Percentiles rank a stretch among this genome's conserved stretches.
Evolutionary conservation across 2,113 vertebrate species (phyloP).

Genomic region (Dromas ardeola): DNA sequence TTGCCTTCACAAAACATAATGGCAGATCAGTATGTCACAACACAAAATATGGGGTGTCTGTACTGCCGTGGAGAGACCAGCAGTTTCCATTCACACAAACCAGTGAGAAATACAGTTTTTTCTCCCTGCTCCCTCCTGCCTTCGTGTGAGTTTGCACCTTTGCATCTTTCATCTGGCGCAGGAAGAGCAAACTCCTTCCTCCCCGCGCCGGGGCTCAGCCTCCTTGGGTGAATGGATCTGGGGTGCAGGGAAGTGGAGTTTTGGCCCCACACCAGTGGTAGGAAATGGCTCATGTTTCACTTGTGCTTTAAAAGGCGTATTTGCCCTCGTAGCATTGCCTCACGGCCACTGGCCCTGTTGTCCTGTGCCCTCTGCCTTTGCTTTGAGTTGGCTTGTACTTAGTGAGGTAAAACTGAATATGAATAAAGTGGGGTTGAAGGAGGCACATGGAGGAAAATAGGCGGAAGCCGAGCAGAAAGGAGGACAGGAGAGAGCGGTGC

Average conservation of each 20-base stretch:
- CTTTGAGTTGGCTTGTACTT: not conserved
- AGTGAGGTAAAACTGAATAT: not conserved
- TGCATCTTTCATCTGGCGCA: not conserved
- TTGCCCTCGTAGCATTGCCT: not conserved
- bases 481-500: not conserved
- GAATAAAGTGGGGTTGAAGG: not conserved
- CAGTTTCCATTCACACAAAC: not conserved
- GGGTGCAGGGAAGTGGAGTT: not conserved
- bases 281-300: not conserved
- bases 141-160: not conserved
- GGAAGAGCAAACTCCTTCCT: not conserved
- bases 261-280: not conserved
- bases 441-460: not conserved
- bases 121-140: not conserved
- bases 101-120: not conserved
- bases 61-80: not conserved
- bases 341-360: not conserved
- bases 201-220: accelerated
- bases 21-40: not conserved
- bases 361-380: not conserved
- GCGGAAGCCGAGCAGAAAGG: not conserved
- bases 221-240: not conserved
- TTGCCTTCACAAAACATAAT: not conserved
- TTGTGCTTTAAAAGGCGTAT: not conserved
- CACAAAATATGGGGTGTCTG: not conserved